Percentiles rank a stretch among this genome's conserved stretches.
phyloP scores from a whole-genome alignment of 2,888 invertebrate genomes.

The Eumerus sabulonum region DNA sequence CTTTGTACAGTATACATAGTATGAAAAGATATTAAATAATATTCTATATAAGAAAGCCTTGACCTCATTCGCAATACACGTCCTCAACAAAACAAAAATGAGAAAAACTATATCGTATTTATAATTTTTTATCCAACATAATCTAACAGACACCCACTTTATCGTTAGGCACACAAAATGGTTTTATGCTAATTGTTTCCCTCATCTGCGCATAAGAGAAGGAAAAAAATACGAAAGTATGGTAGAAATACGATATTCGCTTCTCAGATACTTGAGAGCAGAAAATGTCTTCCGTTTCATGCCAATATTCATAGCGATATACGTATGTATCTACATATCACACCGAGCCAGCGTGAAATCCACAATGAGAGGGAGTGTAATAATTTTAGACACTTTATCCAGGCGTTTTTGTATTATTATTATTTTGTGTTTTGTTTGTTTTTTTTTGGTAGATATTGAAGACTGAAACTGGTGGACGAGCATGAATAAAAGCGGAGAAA shows the following conservation, averaged over 20 bases:
- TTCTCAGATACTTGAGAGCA: conserved; percentile 40
- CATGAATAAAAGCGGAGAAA: conserved; percentile 32
- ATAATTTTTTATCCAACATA: conserved; percentile 16
- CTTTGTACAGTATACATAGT: too few species aligned
- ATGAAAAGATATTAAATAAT: too few species aligned
- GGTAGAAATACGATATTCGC: conserved; percentile 38
- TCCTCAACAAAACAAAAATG: neutral
- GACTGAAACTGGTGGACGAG: conserved; percentile 31
- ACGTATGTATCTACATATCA: conserved; percentile 13
- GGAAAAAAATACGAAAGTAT: conserved; percentile 43
- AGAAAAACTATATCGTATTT: conserved; percentile 18
- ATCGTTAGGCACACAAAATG: conserved; percentile 31
- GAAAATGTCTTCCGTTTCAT: conserved; percentile 41
- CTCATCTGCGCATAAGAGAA: conserved; percentile 31
- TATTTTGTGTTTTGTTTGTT: too few species aligned
- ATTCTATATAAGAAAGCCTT: neutral
- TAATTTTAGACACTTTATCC: conserved; percentile 62
- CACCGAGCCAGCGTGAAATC: conserved; percentile 32
- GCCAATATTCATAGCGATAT: conserved; percentile 57
- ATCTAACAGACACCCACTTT: conserved; percentile 14
- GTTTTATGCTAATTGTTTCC: conserved; percentile 56
- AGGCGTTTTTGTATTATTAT: conserved; percentile 55
- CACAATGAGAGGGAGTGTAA: conserved; percentile 30
- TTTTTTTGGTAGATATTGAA: conserved; percentile 36
- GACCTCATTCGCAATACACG: conserved; percentile 2